Evolutionary conservation across 92 coral and sea anemone species (phyloP).

Genomic region (Blastomussa wellsi): DNA sequence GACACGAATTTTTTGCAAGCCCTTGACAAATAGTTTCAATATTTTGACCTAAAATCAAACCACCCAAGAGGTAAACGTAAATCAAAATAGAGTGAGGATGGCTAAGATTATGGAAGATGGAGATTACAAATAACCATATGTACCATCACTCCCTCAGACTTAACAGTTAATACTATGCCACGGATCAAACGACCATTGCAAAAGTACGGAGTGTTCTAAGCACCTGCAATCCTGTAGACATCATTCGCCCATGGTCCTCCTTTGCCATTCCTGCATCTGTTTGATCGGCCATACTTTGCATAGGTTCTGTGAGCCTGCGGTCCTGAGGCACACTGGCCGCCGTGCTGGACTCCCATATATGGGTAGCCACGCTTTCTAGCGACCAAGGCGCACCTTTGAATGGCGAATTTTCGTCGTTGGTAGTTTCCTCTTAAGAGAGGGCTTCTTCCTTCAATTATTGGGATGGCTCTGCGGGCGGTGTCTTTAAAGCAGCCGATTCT

Average conservation of each 20-base stretch:
- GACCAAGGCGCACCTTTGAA: slow-evolving; percentile 33
- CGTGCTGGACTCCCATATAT: slow-evolving; percentile 27
- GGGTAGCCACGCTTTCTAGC: slow-evolving; percentile 30
- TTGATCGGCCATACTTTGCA: slow-evolving; percentile 41
- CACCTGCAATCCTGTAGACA: slow-evolving; percentile 40
- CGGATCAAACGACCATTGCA: not conserved
- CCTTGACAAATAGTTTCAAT: too few relatives aligned
- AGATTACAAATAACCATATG: not conserved
- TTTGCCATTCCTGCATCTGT: slow-evolving; percentile 35
- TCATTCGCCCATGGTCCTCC: slow-evolving; percentile 52
- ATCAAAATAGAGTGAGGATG: not conserved
- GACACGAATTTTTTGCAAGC: too few relatives aligned
- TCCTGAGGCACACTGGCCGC: slow-evolving; percentile 39
- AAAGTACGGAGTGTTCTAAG: not conserved
- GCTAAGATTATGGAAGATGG: too few relatives aligned
- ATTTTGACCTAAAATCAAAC: too few relatives aligned
- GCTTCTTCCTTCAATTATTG: slow-evolving; percentile 27
- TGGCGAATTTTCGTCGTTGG: slow-evolving; percentile 22
- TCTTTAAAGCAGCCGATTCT: slow-evolving; percentile 59
- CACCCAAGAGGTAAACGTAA: not conserved
- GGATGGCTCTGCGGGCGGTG: slow-evolving; percentile 57
- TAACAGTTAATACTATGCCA: not conserved
- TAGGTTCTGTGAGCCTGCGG: slow-evolving; percentile 24
- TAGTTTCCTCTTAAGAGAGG: slow-evolving; percentile 42
- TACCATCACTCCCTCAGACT: not conserved